These are phyloP conservation scores for Tenthredo livida DNA, from an alignment of 2,888 invertebrate species.

Conservation along the genomic window DNA sequence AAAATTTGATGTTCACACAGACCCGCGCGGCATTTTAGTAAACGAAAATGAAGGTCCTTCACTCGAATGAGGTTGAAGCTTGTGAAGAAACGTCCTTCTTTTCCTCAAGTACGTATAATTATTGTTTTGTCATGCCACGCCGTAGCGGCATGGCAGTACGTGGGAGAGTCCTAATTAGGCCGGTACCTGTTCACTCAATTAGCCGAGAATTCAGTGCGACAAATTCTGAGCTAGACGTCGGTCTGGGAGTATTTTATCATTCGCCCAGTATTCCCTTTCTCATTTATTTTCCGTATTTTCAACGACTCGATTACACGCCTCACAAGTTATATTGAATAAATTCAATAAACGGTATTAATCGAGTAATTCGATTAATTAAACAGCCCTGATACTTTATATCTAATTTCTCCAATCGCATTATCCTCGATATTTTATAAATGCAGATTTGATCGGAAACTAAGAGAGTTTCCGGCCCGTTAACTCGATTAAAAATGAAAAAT, in stretches of 20 bases:
- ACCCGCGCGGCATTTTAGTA: neutral
- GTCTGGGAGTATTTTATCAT: neutral
- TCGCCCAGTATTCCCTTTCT: neutral
- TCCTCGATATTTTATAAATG: neutral
- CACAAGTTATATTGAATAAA: neutral
- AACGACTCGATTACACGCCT: neutral
- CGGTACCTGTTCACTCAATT: constrained; percentile 9
- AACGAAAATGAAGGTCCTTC: neutral
- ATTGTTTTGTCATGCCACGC: neutral
- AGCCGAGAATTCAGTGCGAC: neutral
- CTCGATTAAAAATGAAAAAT: too few relatives aligned
- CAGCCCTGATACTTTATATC: neutral
- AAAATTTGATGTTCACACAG: neutral
- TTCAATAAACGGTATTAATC: neutral
- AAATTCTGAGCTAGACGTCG: neutral
- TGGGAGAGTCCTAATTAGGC: neutral
- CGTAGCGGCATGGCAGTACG: neutral
- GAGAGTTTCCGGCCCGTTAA: neutral
- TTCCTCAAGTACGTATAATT: constrained; percentile 29
- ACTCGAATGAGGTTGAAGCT: neutral
- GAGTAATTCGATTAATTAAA: neutral
- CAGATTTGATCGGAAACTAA: neutral
- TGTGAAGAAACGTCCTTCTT: neutral
- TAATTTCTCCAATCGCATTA: neutral
- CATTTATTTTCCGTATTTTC: neutral